phyloP scores from a whole-genome alignment of 2,888 invertebrate species.

The Orgyia antiqua region DNA sequence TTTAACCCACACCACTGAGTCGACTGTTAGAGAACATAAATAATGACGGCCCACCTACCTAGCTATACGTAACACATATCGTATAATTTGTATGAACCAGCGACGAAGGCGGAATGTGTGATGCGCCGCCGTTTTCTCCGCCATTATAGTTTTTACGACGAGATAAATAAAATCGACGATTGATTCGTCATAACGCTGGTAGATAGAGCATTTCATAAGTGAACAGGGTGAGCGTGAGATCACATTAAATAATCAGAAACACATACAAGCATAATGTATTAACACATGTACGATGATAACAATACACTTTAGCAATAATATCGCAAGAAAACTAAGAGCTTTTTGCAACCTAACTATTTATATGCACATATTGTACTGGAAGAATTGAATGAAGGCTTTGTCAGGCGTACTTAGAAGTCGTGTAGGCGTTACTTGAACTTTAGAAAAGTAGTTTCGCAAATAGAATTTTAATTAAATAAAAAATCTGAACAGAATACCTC shows the following conservation, averaged over 20 bases:
- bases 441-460: no score
- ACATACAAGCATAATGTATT: slow-evolving; percentile 50
- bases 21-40: slow-evolving; percentile 77
- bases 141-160: slow-evolving; percentile 56
- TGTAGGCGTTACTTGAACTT: neutral
- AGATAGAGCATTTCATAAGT: slow-evolving; percentile 51
- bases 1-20: slow-evolving; percentile 73
- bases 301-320: slow-evolving; percentile 30
- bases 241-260: slow-evolving; percentile 68
- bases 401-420: no score
- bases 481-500: no score
- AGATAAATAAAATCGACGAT: slow-evolving; percentile 54
- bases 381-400: slow-evolving; percentile 1
- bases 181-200: slow-evolving; percentile 38
- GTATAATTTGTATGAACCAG: slow-evolving; percentile 74
- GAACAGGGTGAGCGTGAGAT: slow-evolving; percentile 50
- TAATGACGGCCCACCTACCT: slow-evolving; percentile 77
- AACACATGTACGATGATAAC: slow-evolving; percentile 50
- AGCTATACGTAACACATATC: slow-evolving; percentile 71
- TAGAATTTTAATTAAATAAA: no score
- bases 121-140: slow-evolving; percentile 61
- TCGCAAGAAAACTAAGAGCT: slow-evolving; percentile 13
- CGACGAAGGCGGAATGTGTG: slow-evolving; percentile 62
- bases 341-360: slow-evolving; percentile 11
- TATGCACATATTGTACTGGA: neutral